These are phyloP conservation scores for Fregetta grallaria DNA, from an alignment of 2,113 vertebrate genomes.

Conservation along the genomic window DNA sequence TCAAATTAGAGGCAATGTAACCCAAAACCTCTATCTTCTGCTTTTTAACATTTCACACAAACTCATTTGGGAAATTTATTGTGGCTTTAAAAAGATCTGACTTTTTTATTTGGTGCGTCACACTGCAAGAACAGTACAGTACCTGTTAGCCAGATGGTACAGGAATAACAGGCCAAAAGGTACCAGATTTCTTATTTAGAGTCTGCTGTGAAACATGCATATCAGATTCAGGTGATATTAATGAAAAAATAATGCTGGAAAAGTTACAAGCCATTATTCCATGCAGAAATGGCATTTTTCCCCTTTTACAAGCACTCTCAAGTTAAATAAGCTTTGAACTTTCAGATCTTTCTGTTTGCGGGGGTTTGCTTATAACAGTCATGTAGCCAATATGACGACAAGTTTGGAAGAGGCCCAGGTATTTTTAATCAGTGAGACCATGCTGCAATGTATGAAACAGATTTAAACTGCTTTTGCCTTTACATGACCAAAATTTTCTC, in stretches of 20 bases:
- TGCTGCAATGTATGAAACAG: constrained; percentile 57
- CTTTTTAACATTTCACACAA: constrained; percentile 77
- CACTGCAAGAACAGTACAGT: constrained; percentile 70
- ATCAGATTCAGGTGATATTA: constrained; percentile 72
- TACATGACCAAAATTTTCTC: constrained; percentile 45
- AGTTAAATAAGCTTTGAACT: constrained; percentile 78
- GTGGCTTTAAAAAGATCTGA: constrained; percentile 74
- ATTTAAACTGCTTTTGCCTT: constrained; percentile 54
- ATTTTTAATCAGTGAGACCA: constrained; percentile 73
- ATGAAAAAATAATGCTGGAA: constrained; percentile 73
- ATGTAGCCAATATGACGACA: constrained; percentile 68
- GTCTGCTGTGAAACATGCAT: constrained; percentile 64
- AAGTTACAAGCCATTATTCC: constrained; percentile 75
- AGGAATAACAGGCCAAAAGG: constrained; percentile 64
- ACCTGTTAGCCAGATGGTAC: constrained; percentile 80
- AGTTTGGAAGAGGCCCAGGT: constrained; percentile 67
- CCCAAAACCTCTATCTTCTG: constrained; percentile 76
- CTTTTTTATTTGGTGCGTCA: constrained; percentile 75
- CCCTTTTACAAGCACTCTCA: constrained; percentile 69
- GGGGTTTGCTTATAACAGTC: constrained; percentile 63
- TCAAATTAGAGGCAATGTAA: constrained; percentile 74
- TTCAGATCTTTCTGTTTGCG: constrained; percentile 60
- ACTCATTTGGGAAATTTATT: constrained; percentile 78
- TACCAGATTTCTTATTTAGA: constrained; percentile 73
- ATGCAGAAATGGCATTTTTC: constrained; percentile 68